Base-by-base conservation (phyloP, 2,113 vertebrate species). In the Pangasianodon gigas region DNA sequence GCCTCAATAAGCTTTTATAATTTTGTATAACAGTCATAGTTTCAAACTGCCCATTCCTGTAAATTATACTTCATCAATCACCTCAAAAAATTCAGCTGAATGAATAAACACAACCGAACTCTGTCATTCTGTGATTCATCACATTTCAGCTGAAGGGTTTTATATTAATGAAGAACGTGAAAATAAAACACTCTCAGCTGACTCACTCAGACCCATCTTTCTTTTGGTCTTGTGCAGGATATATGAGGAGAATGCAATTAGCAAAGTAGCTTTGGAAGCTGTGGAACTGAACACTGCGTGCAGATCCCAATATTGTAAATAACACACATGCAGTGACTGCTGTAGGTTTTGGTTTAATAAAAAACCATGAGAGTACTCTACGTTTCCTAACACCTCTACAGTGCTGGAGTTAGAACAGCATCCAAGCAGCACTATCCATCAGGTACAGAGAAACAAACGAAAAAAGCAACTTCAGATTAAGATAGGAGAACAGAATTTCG, bases 81-180 rank as follows among this genome's bases (percentile, higher is more conserved):
- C 24, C 41, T 54, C 13, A 21, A 85, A 26, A 46, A 69, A 32
- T 32, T 65, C 83, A 44, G 67, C 52, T 85, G 37, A 37, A 85
- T 84, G 46, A 86, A 86, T 85, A 81, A 48, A 71, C 46, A 62
- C 21, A 85, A 81, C 14, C 7, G 19, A n/a, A 77, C 46, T 79
- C 54, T 44, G 83, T 86, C 74, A 56, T 8, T 44, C 77, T 89
- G 88, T 89, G 89, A 89, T 87, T 89, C 86, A 90, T 90, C 89
- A 60, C 51, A 87, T 81, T 85, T 77, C 82, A 75, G 37, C 54
- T 67, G n/a, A 80, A 86, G 58, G 37, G 74, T 80, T 75, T 79
- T 85, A 90, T 79, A 62, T 83, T 89, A 90, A 90, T 92, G 84
- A 84, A 81, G 21, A 88, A 75, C 46, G 77, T 90, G 84, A 90